phyloP scores from a whole-genome alignment of 2,888 invertebrate genomes.

The Stenolophus ochropezus region DNA sequence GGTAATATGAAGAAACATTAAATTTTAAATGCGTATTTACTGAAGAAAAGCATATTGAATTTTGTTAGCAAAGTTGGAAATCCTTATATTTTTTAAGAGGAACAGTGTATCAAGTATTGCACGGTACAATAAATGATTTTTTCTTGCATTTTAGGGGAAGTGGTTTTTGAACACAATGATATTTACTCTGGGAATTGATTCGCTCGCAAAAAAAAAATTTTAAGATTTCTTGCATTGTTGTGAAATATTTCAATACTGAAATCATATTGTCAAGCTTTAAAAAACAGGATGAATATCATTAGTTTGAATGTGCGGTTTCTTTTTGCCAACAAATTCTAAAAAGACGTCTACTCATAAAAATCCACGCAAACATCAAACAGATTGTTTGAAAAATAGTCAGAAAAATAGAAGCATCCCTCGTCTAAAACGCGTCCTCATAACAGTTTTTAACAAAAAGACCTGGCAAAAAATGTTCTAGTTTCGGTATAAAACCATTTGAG shows the following conservation, averaged over 20 bases:
- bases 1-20: no score
- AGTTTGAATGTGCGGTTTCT: not conserved
- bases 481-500: constrained; percentile 1
- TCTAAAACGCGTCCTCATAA: constrained; percentile 21
- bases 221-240: not conserved
- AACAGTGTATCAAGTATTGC: no score
- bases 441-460: constrained; percentile 12
- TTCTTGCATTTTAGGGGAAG: no score
- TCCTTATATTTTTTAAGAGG: no score
- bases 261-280: not conserved
- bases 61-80: no score
- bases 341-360: constrained; percentile 1
- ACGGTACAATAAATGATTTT: no score
- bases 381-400: constrained; percentile 13
- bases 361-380: constrained; percentile 13
- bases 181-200: no score
- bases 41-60: no score
- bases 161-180: no score
- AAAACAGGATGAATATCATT: constrained; percentile 6
- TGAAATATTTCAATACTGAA: not conserved
- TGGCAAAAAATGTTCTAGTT: constrained; percentile 27
- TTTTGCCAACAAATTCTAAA: not conserved
- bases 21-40: no score
- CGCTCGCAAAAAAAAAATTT: no score
- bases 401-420: constrained; percentile 20